These are phyloP conservation scores for Bombus impatiens DNA, from an alignment of 1,140 invertebrate genomes.

Conservation along the genomic window DNA sequence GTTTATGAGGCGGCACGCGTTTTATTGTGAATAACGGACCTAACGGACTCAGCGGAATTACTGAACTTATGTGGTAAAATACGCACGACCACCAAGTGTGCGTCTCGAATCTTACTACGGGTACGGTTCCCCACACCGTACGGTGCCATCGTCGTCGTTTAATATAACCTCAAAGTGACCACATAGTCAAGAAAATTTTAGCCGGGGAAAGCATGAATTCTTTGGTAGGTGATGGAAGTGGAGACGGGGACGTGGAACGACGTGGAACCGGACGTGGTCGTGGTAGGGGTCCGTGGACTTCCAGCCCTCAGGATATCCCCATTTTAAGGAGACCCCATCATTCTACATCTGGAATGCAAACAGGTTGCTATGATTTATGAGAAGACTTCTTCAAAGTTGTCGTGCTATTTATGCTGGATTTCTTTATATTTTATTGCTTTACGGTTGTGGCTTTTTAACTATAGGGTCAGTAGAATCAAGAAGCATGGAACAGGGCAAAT, in stretches of 20 bases:
- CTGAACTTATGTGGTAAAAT: conserved; percentile 34
- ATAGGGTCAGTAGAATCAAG: conserved; percentile 1
- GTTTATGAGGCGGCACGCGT: conserved; percentile 43
- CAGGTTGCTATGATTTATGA: conserved; percentile 26
- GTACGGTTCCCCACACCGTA: not conserved
- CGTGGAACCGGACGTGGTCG: conserved; percentile 32
- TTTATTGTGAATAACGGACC: conserved; percentile 36
- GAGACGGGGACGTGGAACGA: not conserved
- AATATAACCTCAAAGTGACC: conserved; percentile 4
- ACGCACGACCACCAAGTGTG: not conserved
- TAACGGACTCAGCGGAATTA: conserved; percentile 19
- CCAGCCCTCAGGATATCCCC: conserved; percentile 40
- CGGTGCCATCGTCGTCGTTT: conserved; percentile 11
- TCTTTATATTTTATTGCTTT: not conserved
- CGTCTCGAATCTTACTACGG: not conserved
- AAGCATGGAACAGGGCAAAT: conserved; percentile 12
- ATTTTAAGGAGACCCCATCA: conserved; percentile 61
- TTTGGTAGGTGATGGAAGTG: conserved; percentile 21
- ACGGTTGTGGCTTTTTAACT: not conserved
- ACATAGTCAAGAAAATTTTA: not conserved
- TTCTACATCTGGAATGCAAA: conserved; percentile 19
- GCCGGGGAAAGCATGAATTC: conserved; percentile 31
- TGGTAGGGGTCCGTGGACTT: not conserved
- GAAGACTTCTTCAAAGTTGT: not conserved
- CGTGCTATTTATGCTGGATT: not conserved